Conservation (phyloP, 2,113 vertebrate genomes). For the Corythornis cristatus region DNA sequence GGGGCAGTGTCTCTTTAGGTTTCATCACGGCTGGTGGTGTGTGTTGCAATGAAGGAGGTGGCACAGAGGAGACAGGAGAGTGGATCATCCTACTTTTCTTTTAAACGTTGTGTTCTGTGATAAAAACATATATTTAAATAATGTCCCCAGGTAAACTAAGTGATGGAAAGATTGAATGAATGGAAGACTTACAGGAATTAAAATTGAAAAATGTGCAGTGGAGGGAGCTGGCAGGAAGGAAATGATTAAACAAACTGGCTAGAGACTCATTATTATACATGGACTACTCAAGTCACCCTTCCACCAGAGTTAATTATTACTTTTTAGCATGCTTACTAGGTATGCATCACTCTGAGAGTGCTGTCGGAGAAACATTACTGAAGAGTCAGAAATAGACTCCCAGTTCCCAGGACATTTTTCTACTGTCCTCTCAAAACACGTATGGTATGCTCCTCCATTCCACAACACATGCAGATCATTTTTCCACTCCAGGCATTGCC, state of each 20-base stretch:
- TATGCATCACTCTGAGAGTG: neutral
- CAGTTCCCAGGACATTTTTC: neutral
- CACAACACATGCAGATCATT: neutral
- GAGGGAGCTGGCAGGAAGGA: neutral
- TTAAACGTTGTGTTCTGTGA: neutral
- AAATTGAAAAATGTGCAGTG: neutral
- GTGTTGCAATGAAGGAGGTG: neutral
- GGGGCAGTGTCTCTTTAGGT: neutral
- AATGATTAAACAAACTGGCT: slow-evolving; percentile 21
- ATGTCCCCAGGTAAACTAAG: neutral
- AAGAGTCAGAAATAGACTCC: neutral
- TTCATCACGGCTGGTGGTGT: neutral
- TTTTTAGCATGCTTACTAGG: neutral
- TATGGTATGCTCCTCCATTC: neutral
- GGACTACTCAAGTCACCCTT: neutral
- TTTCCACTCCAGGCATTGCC: neutral
- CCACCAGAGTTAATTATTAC: slow-evolving; percentile 39
- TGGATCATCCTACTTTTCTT: neutral
- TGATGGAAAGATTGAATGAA: neutral
- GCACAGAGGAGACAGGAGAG: neutral
- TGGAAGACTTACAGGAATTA: neutral
- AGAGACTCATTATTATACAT: neutral
- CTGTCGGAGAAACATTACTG: neutral
- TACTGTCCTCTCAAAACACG: neutral
- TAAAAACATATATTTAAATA: neutral